Evolutionary conservation across 2,888 invertebrate genomes (phyloP).

Genomic region (Troides oblongomaculatus): DNA sequence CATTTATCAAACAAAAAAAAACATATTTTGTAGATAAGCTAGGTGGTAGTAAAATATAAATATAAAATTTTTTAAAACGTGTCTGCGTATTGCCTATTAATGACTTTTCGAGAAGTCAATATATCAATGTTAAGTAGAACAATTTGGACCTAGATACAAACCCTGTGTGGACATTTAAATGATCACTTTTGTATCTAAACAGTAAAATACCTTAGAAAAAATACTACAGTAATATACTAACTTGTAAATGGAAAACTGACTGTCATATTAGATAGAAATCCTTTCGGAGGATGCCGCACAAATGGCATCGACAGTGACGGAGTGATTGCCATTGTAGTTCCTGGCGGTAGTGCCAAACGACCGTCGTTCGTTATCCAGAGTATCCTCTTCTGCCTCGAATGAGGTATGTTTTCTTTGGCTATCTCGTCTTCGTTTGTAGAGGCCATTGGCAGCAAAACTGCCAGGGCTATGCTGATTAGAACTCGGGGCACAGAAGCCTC

Average conservation of each 20-base stretch:
- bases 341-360: constrained; percentile 89
- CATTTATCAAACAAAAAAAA: too few species aligned
- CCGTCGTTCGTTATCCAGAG: constrained; percentile 93
- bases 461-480: constrained; percentile 69
- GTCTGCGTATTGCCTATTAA: too few species aligned
- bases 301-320: constrained; percentile 91
- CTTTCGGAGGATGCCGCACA: constrained; percentile 91
- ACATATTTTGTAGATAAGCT: too few species aligned
- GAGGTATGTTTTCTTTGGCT: constrained; percentile 74
- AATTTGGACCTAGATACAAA: too few species aligned
- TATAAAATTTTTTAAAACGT: too few species aligned
- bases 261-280: constrained; percentile 91
- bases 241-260: constrained; percentile 92
- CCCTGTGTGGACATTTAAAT: too few species aligned
- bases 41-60: too few species aligned
- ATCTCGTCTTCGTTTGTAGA: constrained; percentile 55
- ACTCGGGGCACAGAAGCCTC: constrained; percentile 68
- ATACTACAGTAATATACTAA: constrained; percentile 69
- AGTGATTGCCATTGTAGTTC: constrained; percentile 88
- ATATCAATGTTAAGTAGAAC: too few species aligned
- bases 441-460: constrained; percentile 67
- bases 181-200: too few species aligned
- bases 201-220: constrained; percentile 1
- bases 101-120: too few species aligned
- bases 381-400: constrained; percentile 89